Evolutionary conservation across 2,113 vertebrate species (phyloP).

Genomic region (Cryptotis parvus): DNA sequence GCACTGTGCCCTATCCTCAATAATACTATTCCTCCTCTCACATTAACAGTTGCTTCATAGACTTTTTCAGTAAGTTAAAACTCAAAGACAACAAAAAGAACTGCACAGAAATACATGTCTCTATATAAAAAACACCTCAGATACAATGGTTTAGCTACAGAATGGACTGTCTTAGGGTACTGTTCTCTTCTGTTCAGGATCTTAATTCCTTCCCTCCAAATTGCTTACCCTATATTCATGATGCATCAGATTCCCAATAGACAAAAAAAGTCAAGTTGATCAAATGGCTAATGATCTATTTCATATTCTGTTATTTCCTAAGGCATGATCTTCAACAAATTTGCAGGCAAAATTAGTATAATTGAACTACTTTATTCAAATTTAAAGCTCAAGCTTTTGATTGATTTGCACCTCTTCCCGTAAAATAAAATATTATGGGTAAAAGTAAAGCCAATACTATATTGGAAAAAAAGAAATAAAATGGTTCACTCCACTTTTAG

Average conservation of each 20-base stretch:
- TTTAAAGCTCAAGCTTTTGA: neutral
- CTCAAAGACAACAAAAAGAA: neutral
- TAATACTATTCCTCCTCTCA: neutral
- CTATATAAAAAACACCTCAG: neutral
- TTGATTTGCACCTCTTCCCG: neutral
- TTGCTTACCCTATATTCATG: fast-evolving
- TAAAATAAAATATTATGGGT: neutral
- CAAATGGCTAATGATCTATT: neutral
- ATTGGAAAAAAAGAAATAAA: neutral
- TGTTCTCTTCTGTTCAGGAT: neutral
- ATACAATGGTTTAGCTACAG: neutral
- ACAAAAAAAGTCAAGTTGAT: neutral
- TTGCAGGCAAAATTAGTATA: neutral
- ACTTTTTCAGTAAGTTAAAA: neutral
- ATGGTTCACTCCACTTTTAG: neutral
- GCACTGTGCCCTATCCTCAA: neutral
- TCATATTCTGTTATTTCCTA: neutral
- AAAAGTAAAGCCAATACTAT: constrained; percentile 6
- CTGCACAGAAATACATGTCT: neutral
- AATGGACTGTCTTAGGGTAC: neutral
- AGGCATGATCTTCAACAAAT: neutral
- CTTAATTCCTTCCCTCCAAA: fast-evolving
- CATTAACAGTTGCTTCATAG: neutral
- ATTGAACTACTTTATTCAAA: neutral
- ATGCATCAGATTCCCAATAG: neutral